phyloP scores from a whole-genome alignment of 2,797 vertebrate genomes.

The Leucoraja ocellata region DNA sequence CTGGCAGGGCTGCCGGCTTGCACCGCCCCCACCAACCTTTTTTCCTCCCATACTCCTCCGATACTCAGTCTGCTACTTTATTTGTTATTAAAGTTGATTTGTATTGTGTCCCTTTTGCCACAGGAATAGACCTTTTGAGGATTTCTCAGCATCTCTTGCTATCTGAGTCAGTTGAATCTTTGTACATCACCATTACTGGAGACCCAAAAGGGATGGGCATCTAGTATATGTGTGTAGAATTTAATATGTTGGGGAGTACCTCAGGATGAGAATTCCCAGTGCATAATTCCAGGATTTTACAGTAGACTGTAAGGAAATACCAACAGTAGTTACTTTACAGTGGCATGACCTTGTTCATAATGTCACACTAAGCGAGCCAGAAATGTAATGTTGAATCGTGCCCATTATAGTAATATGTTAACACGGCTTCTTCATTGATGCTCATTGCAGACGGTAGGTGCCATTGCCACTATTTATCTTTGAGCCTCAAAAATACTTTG shows the following conservation, averaged over 20 bases:
- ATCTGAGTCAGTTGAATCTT: neutral
- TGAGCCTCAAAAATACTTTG: neutral
- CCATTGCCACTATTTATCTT: neutral
- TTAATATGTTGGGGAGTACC: neutral
- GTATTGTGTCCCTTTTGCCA: neutral
- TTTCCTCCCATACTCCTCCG: too few species aligned
- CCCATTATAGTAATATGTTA: neutral
- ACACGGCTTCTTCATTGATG: neutral
- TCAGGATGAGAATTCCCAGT: neutral
- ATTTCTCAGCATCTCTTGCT: neutral
- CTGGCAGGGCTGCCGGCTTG: too few species aligned
- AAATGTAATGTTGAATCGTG: conserved; percentile 12
- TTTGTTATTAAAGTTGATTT: neutral
- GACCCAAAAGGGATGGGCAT: neutral
- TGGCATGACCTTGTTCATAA: neutral
- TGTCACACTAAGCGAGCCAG: neutral
- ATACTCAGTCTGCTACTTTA: neutral
- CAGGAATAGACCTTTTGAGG: neutral
- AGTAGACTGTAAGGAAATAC: neutral
- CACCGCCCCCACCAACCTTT: too few species aligned
- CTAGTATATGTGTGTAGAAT: neutral
- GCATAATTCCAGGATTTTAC: neutral
- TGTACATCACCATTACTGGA: neutral
- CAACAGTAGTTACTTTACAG: neutral
- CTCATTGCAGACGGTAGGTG: neutral